Evolutionary conservation across 2,113 vertebrate genomes (phyloP).

Genomic region (Rostratula benghalensis): DNA sequence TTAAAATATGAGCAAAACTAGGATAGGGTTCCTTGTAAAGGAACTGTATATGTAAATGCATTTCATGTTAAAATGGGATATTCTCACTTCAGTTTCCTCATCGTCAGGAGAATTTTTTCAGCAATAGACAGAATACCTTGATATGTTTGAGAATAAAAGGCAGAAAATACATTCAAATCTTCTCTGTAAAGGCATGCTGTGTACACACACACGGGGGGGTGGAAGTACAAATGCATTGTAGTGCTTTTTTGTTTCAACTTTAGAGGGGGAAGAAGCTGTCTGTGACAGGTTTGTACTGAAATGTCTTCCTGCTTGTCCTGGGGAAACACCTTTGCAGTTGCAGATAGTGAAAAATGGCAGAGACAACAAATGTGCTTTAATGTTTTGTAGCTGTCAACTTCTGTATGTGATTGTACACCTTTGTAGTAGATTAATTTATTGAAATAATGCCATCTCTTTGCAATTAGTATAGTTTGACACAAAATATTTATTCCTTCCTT

Average conservation of each 20-base stretch:
- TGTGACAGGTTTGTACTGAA: neutral
- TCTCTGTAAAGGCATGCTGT: neutral
- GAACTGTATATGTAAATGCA: neutral
- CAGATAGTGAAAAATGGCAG: neutral
- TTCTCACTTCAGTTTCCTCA: neutral
- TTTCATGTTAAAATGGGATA: neutral
- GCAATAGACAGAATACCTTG: neutral
- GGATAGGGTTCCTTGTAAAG: neutral
- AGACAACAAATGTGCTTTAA: neutral
- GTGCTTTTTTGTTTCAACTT: neutral
- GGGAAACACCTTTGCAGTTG: neutral
- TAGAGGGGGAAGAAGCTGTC: neutral
- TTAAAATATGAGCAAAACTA: neutral
- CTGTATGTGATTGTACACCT: neutral
- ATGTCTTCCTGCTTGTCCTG: neutral
- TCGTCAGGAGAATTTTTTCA: neutral
- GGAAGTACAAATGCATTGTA: neutral
- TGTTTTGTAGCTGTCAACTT: neutral
- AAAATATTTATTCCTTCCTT: neutral
- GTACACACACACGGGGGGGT: neutral
- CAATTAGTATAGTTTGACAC: neutral
- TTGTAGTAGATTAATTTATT: neutral
- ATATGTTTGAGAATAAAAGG: neutral
- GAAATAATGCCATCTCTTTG: neutral
- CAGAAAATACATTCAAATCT: neutral